Evolutionary conservation across 2,797 vertebrate genomes (phyloP), one percentile per base, ranked within the genome.

Genomic region (Florisuga fusca): DNA sequence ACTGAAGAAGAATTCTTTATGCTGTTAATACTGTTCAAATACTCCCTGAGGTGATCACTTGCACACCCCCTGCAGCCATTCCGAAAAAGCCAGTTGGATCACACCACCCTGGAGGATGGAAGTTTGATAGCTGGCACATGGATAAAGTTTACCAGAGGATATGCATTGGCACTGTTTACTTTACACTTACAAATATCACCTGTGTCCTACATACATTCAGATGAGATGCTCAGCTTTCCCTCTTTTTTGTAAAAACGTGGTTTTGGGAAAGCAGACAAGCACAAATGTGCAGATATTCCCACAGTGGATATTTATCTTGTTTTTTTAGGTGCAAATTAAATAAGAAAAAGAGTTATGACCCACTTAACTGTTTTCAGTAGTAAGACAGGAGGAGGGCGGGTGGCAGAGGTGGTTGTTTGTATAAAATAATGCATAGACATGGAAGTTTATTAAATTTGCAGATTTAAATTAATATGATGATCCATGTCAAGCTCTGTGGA

Each of bases 341-440:
- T 66, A 87, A 67, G 23, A 63, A 83, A 67, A 82, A 58, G 19
- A 89, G n/a, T 62, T 57, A 45, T 31, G 10, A 46, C 63, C 48
- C 23, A 76, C 21, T 69, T 79, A 74, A 53, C 19, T 72, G 26
- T 33, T 89, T 87, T 73, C 59, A 82, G 19, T 63, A 86, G n/a
- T 53, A 46, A 72, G 27, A 68, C 5, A 84, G 17, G 9, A 22
- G 54, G 27, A 31, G 62, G 7, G 58, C 1, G 15, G 12, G 22
- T 54, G 38, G 38, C 38, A 41, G 38, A 41, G 38, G 38, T 41
- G 38, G 51, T 31, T 45, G 36, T 10, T 41, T 36, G 7, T 36
- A 29, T 54, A 31, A 82, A 86, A 68, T 66, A 41, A 84, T 66
- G 10, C 22, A 25, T 10, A 7, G 71, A 27, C 0, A 3, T 9